A percentile compares a stretch with the other conserved stretches of the same genome.
Conservation (phyloP, 1,140 invertebrate species). For the Helicorthomorpha holstii region DNA sequence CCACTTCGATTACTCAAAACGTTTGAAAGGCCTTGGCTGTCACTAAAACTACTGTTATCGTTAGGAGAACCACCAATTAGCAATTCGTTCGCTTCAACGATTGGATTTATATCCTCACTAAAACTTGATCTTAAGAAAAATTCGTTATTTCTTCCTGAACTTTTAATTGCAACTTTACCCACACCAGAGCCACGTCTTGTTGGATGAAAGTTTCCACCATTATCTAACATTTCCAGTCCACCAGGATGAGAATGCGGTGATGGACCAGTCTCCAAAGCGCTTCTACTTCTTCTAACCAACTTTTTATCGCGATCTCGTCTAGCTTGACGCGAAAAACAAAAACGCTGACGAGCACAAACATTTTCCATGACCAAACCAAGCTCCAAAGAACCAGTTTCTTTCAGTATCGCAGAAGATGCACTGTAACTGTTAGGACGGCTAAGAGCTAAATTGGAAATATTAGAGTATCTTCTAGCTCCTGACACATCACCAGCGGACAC, state of each 20-base stretch:
- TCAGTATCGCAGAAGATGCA: slow-evolving; percentile 12
- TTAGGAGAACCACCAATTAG: slow-evolving; percentile 21
- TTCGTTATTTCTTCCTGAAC: slow-evolving; percentile 1
- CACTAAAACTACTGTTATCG: not conserved
- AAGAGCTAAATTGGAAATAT: slow-evolving; percentile 15
- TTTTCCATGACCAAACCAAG: slow-evolving; percentile 18
- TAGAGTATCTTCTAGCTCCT: slow-evolving; percentile 14
- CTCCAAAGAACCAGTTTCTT: slow-evolving; percentile 18
- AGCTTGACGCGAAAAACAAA: slow-evolving; percentile 9
- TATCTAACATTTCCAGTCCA: not conserved
- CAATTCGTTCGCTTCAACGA: slow-evolving; percentile 66
- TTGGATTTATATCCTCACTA: slow-evolving; percentile 62
- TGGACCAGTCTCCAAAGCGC: slow-evolving; percentile 20
- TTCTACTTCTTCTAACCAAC: slow-evolving; percentile 20
- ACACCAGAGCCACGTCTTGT: not conserved
- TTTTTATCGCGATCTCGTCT: slow-evolving; percentile 8
- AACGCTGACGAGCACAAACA: slow-evolving; percentile 10
- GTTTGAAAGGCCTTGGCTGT: too few relatives aligned
- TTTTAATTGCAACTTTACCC: too few relatives aligned
- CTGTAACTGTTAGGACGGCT: slow-evolving; percentile 11
- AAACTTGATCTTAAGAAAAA: slow-evolving; percentile 12
- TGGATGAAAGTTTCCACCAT: not conserved
- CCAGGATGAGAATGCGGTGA: slow-evolving; percentile 6
- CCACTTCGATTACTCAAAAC: too few relatives aligned
- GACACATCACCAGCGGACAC: slow-evolving; percentile 3